A percentile compares a stretch with the other conserved stretches of the same genome.
phyloP scores from a whole-genome alignment of 2,888 invertebrate species.

The Adineta ricciae region DNA sequence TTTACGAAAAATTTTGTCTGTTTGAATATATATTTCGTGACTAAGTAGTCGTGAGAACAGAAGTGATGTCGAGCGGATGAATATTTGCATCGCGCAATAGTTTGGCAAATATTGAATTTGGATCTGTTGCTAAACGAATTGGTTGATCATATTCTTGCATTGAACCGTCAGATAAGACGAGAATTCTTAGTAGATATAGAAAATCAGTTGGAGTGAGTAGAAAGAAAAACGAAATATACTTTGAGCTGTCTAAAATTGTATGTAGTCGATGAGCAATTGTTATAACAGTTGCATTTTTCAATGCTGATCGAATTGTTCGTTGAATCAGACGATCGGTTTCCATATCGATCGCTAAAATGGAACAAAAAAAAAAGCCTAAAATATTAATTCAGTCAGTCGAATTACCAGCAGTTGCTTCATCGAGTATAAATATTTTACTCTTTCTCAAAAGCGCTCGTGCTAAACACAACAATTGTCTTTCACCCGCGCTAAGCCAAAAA shows the following conservation, averaged over 20 bases:
- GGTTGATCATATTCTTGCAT: neutral
- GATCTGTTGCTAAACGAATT: neutral
- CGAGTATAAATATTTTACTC: too few relatives aligned
- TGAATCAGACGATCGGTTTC: too few relatives aligned
- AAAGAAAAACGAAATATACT: neutral
- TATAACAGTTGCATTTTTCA: too few relatives aligned
- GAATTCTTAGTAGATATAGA: neutral
- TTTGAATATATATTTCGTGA: too few relatives aligned
- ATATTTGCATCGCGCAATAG: neutral
- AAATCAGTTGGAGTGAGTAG: neutral
- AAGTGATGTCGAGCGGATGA: neutral
- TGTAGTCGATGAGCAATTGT: too few relatives aligned
- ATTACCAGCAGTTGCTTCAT: conserved; percentile 47
- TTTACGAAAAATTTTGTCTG: too few relatives aligned
- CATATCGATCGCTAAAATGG: conserved; percentile 49
- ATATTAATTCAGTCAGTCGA: too few relatives aligned
- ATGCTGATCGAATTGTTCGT: too few relatives aligned
- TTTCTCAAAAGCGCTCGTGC: conserved; percentile 45
- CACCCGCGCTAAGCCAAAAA: conserved; percentile 49
- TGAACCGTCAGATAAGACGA: neutral
- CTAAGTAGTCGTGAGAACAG: too few relatives aligned
- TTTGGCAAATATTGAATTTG: neutral
- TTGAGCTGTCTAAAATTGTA: conserved; percentile 33
- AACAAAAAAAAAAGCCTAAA: too few relatives aligned
- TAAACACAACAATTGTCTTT: conserved; percentile 47